These are phyloP conservation scores for Clamator glandarius DNA, from an alignment of 2,797 vertebrate species.

Conservation along the genomic window DNA sequence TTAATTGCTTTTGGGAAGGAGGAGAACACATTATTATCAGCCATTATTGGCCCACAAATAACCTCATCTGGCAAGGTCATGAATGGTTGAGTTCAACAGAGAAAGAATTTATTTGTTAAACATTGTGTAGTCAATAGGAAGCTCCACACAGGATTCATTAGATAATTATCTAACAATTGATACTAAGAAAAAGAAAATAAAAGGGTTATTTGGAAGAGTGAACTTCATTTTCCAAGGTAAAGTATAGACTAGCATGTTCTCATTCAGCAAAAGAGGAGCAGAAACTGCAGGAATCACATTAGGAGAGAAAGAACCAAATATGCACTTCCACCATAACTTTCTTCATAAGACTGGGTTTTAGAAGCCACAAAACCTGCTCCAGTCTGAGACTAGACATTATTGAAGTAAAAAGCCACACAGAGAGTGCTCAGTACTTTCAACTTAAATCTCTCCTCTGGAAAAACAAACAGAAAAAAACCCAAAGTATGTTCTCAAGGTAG, in stretches of 20 bases:
- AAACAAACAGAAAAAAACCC: not conserved
- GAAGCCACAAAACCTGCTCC: not conserved
- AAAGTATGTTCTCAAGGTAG: not conserved
- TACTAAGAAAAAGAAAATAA: not conserved
- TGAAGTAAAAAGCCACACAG: not conserved
- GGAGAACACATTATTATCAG: not conserved
- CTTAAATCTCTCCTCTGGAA: not conserved
- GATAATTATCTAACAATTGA: not conserved
- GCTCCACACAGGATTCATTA: constrained; percentile 40
- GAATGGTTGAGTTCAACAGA: constrained; percentile 44
- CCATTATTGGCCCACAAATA: constrained; percentile 17
- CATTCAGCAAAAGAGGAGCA: not conserved
- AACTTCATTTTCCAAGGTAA: not conserved
- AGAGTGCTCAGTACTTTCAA: not conserved
- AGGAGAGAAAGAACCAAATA: not conserved
- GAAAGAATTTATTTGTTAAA: constrained; percentile 50
- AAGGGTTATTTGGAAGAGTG: not conserved
- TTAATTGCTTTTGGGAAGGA: not conserved
- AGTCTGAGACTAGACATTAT: not conserved
- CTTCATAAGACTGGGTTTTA: not conserved
- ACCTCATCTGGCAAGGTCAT: constrained; percentile 55
- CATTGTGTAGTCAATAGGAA: constrained; percentile 36
- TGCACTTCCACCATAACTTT: not conserved
- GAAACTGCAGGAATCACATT: not conserved
- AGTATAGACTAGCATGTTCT: not conserved